Base-by-base conservation (phyloP, 2,888 invertebrate species). In the Caenorhabditis doughertyi region DNA sequence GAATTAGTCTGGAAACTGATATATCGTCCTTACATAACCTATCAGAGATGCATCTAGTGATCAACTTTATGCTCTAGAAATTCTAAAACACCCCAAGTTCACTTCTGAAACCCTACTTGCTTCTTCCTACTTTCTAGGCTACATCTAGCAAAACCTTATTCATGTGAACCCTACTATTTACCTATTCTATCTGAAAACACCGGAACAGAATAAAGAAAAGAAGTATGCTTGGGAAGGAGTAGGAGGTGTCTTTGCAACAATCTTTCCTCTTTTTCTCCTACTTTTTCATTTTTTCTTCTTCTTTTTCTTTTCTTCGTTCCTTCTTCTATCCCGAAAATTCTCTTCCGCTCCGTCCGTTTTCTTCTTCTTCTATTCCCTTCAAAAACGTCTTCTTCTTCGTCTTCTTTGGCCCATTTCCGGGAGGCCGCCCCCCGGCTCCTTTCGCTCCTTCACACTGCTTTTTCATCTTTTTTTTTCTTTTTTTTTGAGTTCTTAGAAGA, bases 391-490 rank as follows among this genome's bases (percentile, higher is more conserved):
- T 55, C 53, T 51, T 65, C 65, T 49, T 11, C 29, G 32, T 13
- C 49, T 35, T 65, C 65, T 65, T 68, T 55, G 39, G 67, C 39
- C 67, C 67, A 68, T 68, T 68, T 68, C 55, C 67, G 67, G 67
- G 67, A 55, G 53, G 53, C 51, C 39, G n/a, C 18, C 32, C 25
- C 67, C 25, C 39, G 11, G 39, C 39, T 27, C 18, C 51, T 27
- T 32, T 44, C 60, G 27, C 60, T 13, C 60, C 18, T 32, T 55
- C 32, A 9, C 29, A 32, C 11, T 29, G 3, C 39, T 58, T 58
- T 25, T 44, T 60, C 42, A 27, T 60, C 25, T 60, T 60, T 21
- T 27, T 29, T 9, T 55, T 5, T 7, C 27, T 29, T 25, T n/a
- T 55, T 16, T n/a, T n/a, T n/a, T n/a, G n/a, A n/a, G 39, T 39